phyloP scores from a whole-genome alignment of 2,113 vertebrate species.

The Cygnus buccinator region DNA sequence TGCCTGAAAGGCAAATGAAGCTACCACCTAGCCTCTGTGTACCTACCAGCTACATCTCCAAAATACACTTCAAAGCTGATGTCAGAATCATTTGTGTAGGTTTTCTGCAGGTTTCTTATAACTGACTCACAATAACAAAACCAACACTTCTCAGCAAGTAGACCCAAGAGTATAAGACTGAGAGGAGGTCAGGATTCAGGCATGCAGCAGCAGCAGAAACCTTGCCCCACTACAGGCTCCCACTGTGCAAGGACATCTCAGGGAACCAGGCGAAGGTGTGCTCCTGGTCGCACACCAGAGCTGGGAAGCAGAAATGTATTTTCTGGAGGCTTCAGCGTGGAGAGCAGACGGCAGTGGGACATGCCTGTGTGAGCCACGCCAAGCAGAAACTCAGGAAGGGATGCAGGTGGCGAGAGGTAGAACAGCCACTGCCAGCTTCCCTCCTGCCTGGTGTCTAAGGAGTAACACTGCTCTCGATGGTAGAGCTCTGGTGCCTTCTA shows the following conservation, averaged over 20 bases:
- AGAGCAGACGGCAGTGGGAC: neutral
- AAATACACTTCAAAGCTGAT: neutral
- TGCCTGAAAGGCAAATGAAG: neutral
- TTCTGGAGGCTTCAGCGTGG: neutral
- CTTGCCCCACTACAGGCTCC: neutral
- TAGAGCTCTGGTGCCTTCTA: slow-evolving; percentile 40
- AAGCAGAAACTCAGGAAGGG: neutral
- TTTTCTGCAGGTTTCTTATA: neutral
- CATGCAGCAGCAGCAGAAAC: neutral
- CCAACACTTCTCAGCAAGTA: neutral
- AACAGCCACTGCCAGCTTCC: neutral
- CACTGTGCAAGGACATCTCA: neutral
- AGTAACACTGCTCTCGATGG: rapidly evolving
- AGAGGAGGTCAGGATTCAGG: neutral
- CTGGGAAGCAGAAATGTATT: neutral
- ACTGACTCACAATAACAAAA: neutral
- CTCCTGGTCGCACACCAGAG: neutral
- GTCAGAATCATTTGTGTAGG: neutral
- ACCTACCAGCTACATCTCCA: neutral
- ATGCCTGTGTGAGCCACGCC: rapidly evolving
- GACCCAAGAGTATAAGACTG: neutral
- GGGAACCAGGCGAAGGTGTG: neutral
- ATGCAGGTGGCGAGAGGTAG: too few relatives aligned
- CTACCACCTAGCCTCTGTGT: rapidly evolving
- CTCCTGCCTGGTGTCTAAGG: rapidly evolving